phyloP scores from a whole-genome alignment of 1,140 invertebrate genomes.

The Trichoplusia ni region DNA sequence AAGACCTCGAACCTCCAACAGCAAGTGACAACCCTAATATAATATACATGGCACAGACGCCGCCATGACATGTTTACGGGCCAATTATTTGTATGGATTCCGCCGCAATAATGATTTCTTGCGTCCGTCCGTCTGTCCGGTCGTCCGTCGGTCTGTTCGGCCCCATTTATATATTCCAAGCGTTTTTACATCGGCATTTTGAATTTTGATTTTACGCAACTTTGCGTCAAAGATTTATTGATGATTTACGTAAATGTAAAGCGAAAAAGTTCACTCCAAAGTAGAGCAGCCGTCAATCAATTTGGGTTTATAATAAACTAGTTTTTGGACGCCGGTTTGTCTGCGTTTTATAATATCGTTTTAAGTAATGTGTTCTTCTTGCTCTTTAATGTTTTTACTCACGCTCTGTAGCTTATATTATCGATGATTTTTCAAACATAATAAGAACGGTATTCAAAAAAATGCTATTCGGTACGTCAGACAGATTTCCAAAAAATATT shows the following conservation, averaged over 20 bases:
- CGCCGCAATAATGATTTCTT: conserved; percentile 79
- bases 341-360: no score
- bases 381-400: no score
- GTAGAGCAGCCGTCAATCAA: conserved; percentile 4
- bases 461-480: no score
- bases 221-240: conserved; percentile 57
- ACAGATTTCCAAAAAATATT: no score
- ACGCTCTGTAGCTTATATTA: no score
- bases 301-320: not conserved
- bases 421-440: no score
- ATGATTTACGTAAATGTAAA: conserved; percentile 25
- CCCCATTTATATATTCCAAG: conserved; percentile 53
- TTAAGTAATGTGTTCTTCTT: no score
- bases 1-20: no score
- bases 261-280: conserved; percentile 12
- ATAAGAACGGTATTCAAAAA: no score
- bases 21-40: conserved; percentile 64
- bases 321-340: not conserved
- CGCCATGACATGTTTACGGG: conserved; percentile 80
- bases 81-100: conserved; percentile 81
- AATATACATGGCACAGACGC: conserved; percentile 78
- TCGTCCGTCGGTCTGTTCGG: conserved; percentile 30
- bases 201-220: conserved; percentile 59
- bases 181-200: conserved; percentile 58
- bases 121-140: conserved; percentile 58